These are phyloP conservation scores for Drosophila meridiana DNA, from an alignment of 2,888 invertebrate genomes.

Conservation along the genomic window DNA sequence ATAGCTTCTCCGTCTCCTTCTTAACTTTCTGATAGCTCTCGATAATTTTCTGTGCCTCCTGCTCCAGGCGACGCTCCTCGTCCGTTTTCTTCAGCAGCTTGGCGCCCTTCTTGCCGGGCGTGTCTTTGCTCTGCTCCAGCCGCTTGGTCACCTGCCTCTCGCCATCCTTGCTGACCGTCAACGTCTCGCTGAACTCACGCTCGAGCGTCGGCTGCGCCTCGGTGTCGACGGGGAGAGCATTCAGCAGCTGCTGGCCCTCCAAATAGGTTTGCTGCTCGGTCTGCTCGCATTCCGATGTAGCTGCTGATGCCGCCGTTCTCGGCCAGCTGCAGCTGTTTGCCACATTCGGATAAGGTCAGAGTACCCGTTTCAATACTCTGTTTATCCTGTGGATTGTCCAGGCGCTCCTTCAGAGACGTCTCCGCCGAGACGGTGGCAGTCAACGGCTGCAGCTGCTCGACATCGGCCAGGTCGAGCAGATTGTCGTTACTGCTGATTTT, in stretches of 20 bases:
- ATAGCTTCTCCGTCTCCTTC: conserved; percentile 80
- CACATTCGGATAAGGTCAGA: conserved; percentile 85
- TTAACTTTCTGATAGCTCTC: conserved; percentile 83
- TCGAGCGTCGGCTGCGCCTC: conserved; percentile 55
- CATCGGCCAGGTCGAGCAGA: conserved; percentile 73
- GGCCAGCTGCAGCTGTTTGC: conserved; percentile 78
- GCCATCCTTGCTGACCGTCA: conserved; percentile 73
- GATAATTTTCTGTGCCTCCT: conserved; percentile 81
- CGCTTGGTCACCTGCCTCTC: conserved; percentile 80
- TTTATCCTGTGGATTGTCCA: conserved; percentile 83
- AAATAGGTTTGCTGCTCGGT: conserved; percentile 78
- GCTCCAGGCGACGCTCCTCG: conserved; percentile 78
- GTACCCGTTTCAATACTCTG: conserved; percentile 85
- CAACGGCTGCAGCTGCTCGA: conserved; percentile 79
- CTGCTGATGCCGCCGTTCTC: conserved; percentile 65
- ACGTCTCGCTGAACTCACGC: conserved; percentile 70
- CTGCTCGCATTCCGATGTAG: conserved; percentile 81
- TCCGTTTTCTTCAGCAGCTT: conserved; percentile 81
- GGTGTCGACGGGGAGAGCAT: conserved; percentile 30
- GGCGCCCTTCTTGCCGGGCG: conserved; percentile 72
- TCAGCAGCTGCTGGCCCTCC: conserved; percentile 55
- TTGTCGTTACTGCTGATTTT: conserved; percentile 80
- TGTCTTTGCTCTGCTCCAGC: conserved; percentile 66
- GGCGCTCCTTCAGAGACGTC: conserved; percentile 82
- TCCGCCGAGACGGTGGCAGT: conserved; percentile 84